Base-by-base conservation (phyloP, 1,140 invertebrate genomes). In the Propsilocerus akamusi region DNA sequence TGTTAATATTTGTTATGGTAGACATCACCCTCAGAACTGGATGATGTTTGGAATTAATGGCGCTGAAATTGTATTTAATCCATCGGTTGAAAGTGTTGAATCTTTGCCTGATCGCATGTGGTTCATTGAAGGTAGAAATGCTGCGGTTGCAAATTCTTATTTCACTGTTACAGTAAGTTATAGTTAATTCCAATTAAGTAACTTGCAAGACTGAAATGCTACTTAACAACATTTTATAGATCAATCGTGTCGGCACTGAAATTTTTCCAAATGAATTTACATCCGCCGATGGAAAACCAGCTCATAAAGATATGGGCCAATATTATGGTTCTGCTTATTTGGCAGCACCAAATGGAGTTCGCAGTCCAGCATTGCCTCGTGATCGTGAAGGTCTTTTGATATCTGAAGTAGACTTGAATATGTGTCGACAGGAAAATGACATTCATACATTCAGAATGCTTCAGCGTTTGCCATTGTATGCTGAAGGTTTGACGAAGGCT, bases 61-160 rank as follows among this genome's bases (percentile, higher is more conserved):
- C 23, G 88, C 88, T n/a, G 87, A 92, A 74, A 88, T 93, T 49
- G 86, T 93, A 3, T 92, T 94, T 60, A 93, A 93, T 67, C 89
- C 89, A 6, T 87, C 84, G 0, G 88, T 89, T 14, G 92, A 88
- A 4, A 25, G 25, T 47, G 74, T 64, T 2, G 62, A 64, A 5
- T 55, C 57, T 55, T 68, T 71, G 41, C 89, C 86, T 63, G 89
- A 93, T 67, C 84, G 84, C 0, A 58, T 93, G 47, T 93, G 89
- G 89, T 69, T 74, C 2, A 79, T 92, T 51, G 88, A 92, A 68
- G 87, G 87, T 0, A 67, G 88, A 56, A 82, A 80, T 70, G 89
- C 89, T 17, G 86, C 89, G 2, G 80, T 93, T 53, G 85, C 87
- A 0, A 93, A 91, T 60, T 78, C 71, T 55, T 86, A 83, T 56